A percentile compares a stretch with the other conserved stretches of the same genome.
phyloP scores from a whole-genome alignment of 2,113 vertebrate genomes.

The Epinephelus fuscoguttatus region DNA sequence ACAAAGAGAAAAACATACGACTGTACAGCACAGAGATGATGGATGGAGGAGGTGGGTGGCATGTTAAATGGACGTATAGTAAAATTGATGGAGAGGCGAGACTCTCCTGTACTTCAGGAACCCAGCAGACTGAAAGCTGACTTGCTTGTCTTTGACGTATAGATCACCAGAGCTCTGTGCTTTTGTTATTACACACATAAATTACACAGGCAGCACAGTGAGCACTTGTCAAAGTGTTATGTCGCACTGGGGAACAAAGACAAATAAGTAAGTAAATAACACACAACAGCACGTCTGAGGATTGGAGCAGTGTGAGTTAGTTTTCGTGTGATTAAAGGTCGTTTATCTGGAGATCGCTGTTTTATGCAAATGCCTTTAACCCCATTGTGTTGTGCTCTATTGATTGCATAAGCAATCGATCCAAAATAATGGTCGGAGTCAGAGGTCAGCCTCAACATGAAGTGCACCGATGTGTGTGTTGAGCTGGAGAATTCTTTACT shows the following conservation, averaged over 20 bases:
- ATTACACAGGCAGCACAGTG: slow-evolving; percentile 35
- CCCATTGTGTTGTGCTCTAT: slow-evolving; percentile 48
- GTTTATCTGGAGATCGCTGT: slow-evolving; percentile 37
- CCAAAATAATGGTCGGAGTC: slow-evolving; percentile 33
- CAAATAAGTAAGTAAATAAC: slow-evolving; percentile 58
- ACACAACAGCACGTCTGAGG: slow-evolving; percentile 42
- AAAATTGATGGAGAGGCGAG: slow-evolving; percentile 3
- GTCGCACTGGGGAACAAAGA: slow-evolving; percentile 49
- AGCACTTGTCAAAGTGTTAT: slow-evolving; percentile 55
- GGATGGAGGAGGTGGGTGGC: not conserved
- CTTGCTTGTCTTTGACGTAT: slow-evolving; percentile 44
- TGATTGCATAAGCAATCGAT: slow-evolving; percentile 51
- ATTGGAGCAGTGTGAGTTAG: slow-evolving; percentile 12
- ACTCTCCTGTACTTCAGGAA: slow-evolving; percentile 5
- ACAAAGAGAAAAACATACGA: not conserved
- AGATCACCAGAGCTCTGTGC: slow-evolving; percentile 51
- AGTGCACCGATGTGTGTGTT: slow-evolving; percentile 9
- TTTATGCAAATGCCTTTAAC: slow-evolving; percentile 53
- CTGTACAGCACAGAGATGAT: not conserved
- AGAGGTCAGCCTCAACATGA: slow-evolving; percentile 24
- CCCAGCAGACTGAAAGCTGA: slow-evolving; percentile 32
- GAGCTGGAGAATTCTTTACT: not conserved
- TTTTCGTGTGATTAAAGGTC: slow-evolving; percentile 55
- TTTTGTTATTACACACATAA: slow-evolving; percentile 66
- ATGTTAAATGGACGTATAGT: not conserved